Conservation (phyloP, 1,140 invertebrate species). For the Ylistrum balloti region DNA sequence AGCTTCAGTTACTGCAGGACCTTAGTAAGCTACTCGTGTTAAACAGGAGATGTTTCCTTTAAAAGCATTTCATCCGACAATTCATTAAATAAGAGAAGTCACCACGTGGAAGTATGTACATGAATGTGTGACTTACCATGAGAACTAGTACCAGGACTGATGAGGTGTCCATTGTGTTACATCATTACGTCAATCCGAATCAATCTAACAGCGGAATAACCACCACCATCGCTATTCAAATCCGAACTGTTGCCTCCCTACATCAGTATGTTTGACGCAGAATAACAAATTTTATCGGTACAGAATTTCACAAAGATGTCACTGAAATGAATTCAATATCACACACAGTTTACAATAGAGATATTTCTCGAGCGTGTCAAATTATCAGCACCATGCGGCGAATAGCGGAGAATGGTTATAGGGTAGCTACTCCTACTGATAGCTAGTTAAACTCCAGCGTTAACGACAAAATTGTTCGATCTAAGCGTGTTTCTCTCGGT, state of each 20-base stretch:
- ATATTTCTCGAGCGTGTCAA: not conserved
- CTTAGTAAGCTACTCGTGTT: not conserved
- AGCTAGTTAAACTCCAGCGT: not conserved
- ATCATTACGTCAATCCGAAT: not conserved
- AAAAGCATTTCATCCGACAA: not conserved
- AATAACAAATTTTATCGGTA: not conserved
- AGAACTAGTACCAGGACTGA: not conserved
- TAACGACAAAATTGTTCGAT: slow-evolving; percentile 6
- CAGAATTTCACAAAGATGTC: not conserved
- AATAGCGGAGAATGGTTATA: slow-evolving; percentile 10
- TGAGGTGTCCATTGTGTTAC: not conserved
- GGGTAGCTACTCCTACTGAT: not conserved
- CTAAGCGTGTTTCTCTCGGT: not conserved
- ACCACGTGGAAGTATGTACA: not conserved
- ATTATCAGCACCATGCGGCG: not conserved
- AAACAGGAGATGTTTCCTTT: not conserved
- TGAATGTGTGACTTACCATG: not conserved
- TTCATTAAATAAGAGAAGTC: not conserved
- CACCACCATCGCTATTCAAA: not conserved
- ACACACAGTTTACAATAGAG: slow-evolving; percentile 10
- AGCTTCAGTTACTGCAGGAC: not conserved
- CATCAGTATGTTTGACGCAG: not conserved
- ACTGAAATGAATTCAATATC: slow-evolving; percentile 20
- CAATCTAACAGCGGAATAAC: not conserved
- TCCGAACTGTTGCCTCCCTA: not conserved